Evolutionary conservation across 1,140 invertebrate genomes (phyloP), one percentile per base, ranked within the genome.

Genomic region (Mesaphorura yosii): DNA sequence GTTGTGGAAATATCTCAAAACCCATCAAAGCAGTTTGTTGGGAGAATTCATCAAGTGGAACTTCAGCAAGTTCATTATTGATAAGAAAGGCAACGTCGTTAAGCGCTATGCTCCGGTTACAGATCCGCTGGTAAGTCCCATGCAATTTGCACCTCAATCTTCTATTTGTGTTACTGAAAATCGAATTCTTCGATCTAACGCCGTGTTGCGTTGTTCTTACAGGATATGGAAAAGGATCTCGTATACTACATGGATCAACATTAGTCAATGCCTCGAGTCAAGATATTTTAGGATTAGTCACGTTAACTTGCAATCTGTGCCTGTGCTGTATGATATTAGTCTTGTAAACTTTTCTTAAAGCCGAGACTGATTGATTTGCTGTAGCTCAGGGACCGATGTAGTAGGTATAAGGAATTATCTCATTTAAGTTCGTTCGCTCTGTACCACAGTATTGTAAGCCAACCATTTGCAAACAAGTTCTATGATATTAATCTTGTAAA

Each of bases 61-160:
- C 69, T 97, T 95, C 62, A 87, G 87, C 2, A 97, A 97, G 68
- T 97, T 97, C 68, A 75, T 97, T 34, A 72, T 95, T 27, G 78
- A 94, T 68, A 87, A 82, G 66, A 72, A 92, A 45, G 93, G 93
- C 3, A 70, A 84, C 40, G 84, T 86, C 0, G 80, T 94, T 0
- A 80, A 83, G 59, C 75, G 91, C 65, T 86, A 86, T 69, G 79
- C 76, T 10, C 86, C 89, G 0, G 80, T 75, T 41, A 78, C 76
- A 1, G 78, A 86, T 64, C 89, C 90, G 14, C 26, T 23, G 26
- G 56, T 58, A 51, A 23, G 29, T 48, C n/a, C n/a, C n/a, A n/a
- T n/a, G 6, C 15, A 40, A 27, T 39, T 25, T 19, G 15, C n/a
- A n/a, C n/a, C 22, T 26, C 12, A 22, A 6, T 50, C 17, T 50